Evolutionary conservation across 1,140 invertebrate species (phyloP).

Genomic region (Eueides isabella): DNA sequence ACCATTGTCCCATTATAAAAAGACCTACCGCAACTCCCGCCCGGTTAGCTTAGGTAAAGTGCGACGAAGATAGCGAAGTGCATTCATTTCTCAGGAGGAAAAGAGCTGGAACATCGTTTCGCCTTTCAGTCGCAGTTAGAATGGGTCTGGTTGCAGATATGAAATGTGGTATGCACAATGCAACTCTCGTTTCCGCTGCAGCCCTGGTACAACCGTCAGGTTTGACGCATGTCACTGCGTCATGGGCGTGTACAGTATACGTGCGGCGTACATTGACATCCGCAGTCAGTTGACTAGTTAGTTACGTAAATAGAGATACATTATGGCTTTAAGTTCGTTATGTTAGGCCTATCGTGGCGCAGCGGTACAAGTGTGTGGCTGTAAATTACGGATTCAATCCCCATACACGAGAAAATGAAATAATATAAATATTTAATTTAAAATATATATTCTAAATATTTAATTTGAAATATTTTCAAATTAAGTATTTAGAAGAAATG

Average conservation of each 20-base stretch:
- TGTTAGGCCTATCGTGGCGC: no score
- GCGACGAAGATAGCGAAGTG: constrained; percentile 24
- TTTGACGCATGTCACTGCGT: constrained; percentile 79
- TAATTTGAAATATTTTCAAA: no score
- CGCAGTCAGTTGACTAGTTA: neutral
- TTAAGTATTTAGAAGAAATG: no score
- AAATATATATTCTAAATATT: no score
- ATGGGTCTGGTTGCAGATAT: constrained; percentile 21
- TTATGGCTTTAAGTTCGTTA: no score
- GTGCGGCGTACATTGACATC: neutral
- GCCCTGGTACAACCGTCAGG: constrained; percentile 60
- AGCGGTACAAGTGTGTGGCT: no score
- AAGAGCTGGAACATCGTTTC: constrained; percentile 25
- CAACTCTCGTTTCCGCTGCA: constrained; percentile 55
- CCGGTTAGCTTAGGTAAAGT: constrained; percentile 20
- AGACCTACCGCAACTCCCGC: constrained; percentile 30
- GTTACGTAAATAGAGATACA: no score
- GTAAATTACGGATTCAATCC: no score
- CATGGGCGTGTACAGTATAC: constrained; percentile 57
- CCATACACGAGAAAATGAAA: no score
- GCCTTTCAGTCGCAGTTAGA: constrained; percentile 25
- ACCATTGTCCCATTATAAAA: neutral
- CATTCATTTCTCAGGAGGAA: constrained; percentile 24
- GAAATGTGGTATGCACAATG: constrained; percentile 30
- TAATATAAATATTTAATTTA: no score